phyloP scores from a whole-genome alignment of 2,113 vertebrate species.

The Xenopus laevis region DNA sequence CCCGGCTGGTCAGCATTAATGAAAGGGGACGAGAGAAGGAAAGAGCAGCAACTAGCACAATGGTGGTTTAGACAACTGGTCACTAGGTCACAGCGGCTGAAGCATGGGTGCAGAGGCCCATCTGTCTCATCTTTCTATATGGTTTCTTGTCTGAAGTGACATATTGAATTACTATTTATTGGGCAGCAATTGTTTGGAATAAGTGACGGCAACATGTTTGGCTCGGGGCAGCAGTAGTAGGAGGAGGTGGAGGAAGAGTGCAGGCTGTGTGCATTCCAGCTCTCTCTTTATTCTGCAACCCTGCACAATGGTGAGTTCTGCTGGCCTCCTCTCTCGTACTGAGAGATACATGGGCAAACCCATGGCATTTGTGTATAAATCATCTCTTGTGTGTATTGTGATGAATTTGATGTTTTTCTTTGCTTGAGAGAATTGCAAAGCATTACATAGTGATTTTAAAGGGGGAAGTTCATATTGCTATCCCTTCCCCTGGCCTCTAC shows the following conservation, averaged over 20 bases:
- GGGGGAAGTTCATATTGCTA: too few species aligned
- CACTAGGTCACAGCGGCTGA: too few species aligned
- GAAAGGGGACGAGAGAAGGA: conserved; percentile 37
- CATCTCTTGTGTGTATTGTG: too few species aligned
- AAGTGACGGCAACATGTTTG: neutral
- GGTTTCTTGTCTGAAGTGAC: neutral
- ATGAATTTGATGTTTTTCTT: too few species aligned
- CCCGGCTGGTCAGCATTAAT: conserved; percentile 55
- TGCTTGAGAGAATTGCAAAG: too few species aligned
- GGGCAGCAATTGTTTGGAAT: neutral
- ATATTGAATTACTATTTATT: neutral
- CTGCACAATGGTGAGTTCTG: conserved; percentile 22
- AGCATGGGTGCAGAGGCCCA: neutral
- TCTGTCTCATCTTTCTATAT: neutral
- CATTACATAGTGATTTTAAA: too few species aligned
- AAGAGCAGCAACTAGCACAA: conserved; percentile 16
- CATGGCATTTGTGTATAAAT: too few species aligned
- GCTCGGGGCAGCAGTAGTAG: neutral
- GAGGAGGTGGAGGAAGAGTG: conserved; percentile 11
- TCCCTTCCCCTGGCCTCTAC: too few species aligned
- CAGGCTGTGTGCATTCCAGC: neutral
- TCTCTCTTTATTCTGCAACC: neutral
- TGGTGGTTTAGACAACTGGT: too few species aligned
- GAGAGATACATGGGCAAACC: too few species aligned
- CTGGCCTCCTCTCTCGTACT: neutral